Evolutionary conservation across 2,888 invertebrate genomes (phyloP), one percentile per base, ranked within the genome.

Genomic region (Plutella xylostella): DNA sequence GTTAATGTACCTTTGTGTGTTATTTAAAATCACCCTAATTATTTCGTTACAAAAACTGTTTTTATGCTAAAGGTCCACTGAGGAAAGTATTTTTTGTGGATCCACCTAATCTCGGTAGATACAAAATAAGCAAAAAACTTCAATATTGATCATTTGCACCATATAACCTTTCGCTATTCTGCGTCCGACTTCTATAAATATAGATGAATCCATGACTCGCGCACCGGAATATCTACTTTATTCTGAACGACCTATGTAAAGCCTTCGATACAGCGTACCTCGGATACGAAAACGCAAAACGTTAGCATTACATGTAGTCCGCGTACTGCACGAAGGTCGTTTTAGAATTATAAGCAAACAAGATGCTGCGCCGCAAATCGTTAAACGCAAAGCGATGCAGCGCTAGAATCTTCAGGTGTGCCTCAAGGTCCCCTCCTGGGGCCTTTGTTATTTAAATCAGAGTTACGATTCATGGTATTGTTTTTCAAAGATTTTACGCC

Each of bases 361-460:
- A n/a, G n/a, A n/a, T n/a, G n/a, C n/a, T n/a, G 18, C 22, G 34
- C 17, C 17, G 5, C 33, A 17, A 7, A 12, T 9, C 4, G 7
- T 3, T 40, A 14, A 15, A 28, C 39, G 15, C 25, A 21, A 25
- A 15, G 25, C 11, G 14, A 22, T 22, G 22, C 11, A 38, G 25
- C 9, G 28, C 17, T 42, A 42, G 19, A n/a, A n/a, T n/a, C 15
- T 17, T 30, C 11, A 30, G 61, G 58, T 50, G 57, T 62, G 52
- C 57, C 50, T 46, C 68, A 67, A 67, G 66, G 64, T 53, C 55
- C 56, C 49, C 47, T 46, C 48, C 56, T 60, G 46, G 55, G 58
- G 33, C 52, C 57, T 72, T 68, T 72, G 63, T 65, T 64, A 65
- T 70, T 66, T 63, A 69, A 72, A 72, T 69, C 49, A 49, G 56